Conservation (phyloP, 2,113 vertebrate genomes). For the Zosterops japonicus region DNA sequence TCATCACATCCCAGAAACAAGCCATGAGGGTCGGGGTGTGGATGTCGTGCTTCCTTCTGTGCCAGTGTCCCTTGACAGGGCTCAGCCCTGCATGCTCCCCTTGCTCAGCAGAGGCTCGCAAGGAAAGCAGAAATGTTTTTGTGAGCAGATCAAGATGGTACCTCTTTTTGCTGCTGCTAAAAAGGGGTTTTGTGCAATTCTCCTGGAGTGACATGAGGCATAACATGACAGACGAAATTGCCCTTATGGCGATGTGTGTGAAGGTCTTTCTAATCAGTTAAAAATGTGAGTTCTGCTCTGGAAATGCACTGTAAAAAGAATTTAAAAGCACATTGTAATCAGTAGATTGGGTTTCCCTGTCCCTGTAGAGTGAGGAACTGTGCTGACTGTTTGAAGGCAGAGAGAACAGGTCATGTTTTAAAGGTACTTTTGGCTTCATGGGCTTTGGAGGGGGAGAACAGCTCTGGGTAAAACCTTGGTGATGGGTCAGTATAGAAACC, state of each 20-base stretch:
- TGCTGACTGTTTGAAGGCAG: not conserved
- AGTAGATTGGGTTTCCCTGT: not conserved
- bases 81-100: rapidly evolving
- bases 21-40: not conserved
- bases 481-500: not conserved
- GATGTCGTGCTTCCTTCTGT: not conserved
- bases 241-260: rapidly evolving
- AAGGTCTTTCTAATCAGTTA: not conserved
- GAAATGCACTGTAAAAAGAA: not conserved
- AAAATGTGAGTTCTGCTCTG: not conserved
- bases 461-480: not conserved
- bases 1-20: not conserved
- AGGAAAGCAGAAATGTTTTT: not conserved
- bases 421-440: not conserved
- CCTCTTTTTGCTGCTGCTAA: not conserved
- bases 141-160: not conserved
- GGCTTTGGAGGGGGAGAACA: not conserved
- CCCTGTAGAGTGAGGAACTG: not conserved
- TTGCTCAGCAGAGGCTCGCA: rapidly evolving
- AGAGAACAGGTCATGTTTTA: not conserved
- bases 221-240: not conserved
- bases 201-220: not conserved
- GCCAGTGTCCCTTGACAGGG: rapidly evolving
- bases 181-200: not conserved
- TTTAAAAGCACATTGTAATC: not conserved